Evolutionary conservation across 2,113 vertebrate species (phyloP).

Genomic region (Antennarius striatus): DNA sequence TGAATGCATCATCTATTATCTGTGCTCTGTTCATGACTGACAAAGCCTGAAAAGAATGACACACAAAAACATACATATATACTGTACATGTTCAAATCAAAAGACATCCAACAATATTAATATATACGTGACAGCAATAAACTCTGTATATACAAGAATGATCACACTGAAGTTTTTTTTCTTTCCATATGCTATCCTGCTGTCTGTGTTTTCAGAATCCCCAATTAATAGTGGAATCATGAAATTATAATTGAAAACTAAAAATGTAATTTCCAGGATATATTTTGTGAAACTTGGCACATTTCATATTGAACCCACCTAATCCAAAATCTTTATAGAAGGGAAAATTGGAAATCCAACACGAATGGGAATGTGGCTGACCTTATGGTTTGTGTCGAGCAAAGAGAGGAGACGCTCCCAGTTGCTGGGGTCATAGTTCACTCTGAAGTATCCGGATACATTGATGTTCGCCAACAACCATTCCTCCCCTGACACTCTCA

Average conservation of each 20-base stretch:
- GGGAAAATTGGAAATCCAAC: too few relatives aligned
- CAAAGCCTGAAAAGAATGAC: constrained; percentile 76
- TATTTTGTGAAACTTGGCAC: too few relatives aligned
- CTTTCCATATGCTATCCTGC: not conserved
- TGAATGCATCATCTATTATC: constrained; percentile 91
- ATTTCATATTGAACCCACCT: too few relatives aligned
- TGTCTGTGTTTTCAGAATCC: not conserved
- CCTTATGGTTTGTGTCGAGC: constrained; percentile 58
- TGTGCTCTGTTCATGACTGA: constrained; percentile 91
- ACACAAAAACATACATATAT: not conserved
- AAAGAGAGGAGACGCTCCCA: constrained; percentile 82
- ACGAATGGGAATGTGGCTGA: not conserved
- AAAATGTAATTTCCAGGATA: too few relatives aligned
- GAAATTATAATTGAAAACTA: too few relatives aligned
- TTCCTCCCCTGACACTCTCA: constrained; percentile 32
- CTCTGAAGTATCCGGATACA: constrained; percentile 87
- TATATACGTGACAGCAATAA: too few relatives aligned
- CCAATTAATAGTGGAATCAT: too few relatives aligned
- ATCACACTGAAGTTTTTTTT: too few relatives aligned
- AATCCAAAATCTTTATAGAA: too few relatives aligned
- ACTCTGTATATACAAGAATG: too few relatives aligned
- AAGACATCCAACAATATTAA: too few relatives aligned
- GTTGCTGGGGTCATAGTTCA: constrained; percentile 91
- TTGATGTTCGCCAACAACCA: constrained; percentile 91
- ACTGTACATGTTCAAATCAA: too few relatives aligned